Percentiles rank a stretch among this genome's conserved stretches.
Evolutionary conservation across 2,797 vertebrate species (phyloP).

Genomic region (Sarcoramphus papa): DNA sequence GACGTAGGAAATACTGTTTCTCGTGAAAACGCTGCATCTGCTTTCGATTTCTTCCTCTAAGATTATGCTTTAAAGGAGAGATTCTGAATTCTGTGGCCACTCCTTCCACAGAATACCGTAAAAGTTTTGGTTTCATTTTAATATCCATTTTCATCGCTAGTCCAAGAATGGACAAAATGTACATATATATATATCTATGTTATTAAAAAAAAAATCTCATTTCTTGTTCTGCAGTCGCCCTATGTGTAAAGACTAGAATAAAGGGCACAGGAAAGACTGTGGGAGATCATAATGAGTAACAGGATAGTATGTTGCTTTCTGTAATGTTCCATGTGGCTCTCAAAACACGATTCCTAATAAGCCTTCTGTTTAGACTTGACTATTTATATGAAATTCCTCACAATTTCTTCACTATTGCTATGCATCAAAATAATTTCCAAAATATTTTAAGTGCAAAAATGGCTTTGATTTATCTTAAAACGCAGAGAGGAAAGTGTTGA

Average conservation of each 20-base stretch:
- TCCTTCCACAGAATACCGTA: background rate
- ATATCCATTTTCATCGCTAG: background rate
- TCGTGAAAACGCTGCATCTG: background rate
- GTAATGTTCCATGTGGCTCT: background rate
- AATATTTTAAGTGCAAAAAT: background rate
- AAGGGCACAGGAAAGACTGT: background rate
- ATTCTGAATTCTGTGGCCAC: background rate
- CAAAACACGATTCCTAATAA: background rate
- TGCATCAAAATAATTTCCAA: background rate
- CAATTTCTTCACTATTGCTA: background rate
- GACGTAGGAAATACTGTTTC: background rate
- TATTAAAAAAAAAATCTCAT: background rate
- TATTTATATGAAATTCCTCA: background rate
- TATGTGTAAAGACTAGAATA: background rate
- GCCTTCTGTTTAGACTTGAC: background rate
- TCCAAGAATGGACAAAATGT: background rate
- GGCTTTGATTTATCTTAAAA: background rate
- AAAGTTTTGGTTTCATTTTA: background rate
- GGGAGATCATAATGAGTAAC: background rate
- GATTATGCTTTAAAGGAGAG: background rate
- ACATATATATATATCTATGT: background rate
- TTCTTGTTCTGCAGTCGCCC: background rate
- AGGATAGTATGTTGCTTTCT: background rate
- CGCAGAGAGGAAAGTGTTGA: background rate
- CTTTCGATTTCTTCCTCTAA: background rate